phyloP scores from a whole-genome alignment of 1,140 invertebrate genomes.

The Drosophila grimshawi region DNA sequence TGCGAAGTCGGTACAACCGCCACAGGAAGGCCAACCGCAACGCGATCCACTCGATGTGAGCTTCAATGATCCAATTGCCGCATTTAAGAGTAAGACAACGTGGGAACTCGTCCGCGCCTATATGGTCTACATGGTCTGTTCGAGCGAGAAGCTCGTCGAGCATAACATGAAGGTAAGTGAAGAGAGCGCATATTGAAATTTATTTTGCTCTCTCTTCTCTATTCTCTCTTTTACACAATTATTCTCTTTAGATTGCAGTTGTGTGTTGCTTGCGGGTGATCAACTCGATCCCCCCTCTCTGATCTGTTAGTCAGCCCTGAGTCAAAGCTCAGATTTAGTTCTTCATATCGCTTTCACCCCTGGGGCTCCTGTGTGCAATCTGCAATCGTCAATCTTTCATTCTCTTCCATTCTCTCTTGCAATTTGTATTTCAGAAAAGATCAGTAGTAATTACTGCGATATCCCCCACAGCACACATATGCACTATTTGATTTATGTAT shows the following conservation, averaged over 20 bases:
- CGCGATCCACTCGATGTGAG: slow-evolving; percentile 94
- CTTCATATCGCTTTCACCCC: no score
- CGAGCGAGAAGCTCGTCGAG: slow-evolving; percentile 94
- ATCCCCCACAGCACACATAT: no score
- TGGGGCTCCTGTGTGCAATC: no score
- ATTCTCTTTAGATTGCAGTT: neutral
- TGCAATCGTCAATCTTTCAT: no score
- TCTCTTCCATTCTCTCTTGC: neutral
- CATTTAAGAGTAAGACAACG: slow-evolving; percentile 97
- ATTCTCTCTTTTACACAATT: neutral
- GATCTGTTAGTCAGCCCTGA: no score
- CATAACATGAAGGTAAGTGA: slow-evolving; percentile 95
- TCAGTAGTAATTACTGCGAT: neutral
- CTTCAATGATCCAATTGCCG: slow-evolving; percentile 92
- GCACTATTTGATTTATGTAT: neutral
- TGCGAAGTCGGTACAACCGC: slow-evolving; percentile 11
- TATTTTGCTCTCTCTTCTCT: slow-evolving; percentile 4
- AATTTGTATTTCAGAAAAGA: neutral
- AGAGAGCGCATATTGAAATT: slow-evolving; percentile 19
- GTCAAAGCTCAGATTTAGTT: no score
- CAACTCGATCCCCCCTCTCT: no score
- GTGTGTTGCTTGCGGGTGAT: neutral
- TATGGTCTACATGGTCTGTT: slow-evolving; percentile 97
- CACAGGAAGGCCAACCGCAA: slow-evolving; percentile 77
- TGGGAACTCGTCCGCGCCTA: slow-evolving; percentile 96